Conservation (phyloP, 2,113 vertebrate species). For the Aythya baeri region DNA sequence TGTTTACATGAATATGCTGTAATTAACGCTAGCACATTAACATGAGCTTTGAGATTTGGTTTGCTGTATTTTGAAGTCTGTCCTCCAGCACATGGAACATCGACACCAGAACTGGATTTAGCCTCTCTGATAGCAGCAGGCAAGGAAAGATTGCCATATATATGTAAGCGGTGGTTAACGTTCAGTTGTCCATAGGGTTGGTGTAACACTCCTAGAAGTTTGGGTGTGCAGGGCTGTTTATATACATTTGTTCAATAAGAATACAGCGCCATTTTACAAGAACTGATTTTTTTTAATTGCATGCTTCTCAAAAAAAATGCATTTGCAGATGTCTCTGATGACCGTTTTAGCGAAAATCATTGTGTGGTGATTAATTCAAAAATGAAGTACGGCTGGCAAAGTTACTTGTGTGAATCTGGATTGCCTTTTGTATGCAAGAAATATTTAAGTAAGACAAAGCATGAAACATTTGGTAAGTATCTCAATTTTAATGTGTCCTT, state of each 20-base stretch:
- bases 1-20: background rate
- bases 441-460: slow-evolving; percentile 76
- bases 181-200: background rate
- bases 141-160: background rate
- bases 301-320: slow-evolving; percentile 20
- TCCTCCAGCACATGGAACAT: background rate
- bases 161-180: background rate
- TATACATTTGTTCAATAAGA: background rate
- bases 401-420: slow-evolving; percentile 81
- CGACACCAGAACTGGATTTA: background rate
- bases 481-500: background rate
- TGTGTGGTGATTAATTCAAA: slow-evolving; percentile 86
- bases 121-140: background rate
- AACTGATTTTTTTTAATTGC: background rate
- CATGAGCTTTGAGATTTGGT: background rate
- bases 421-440: slow-evolving; percentile 94
- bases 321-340: slow-evolving; percentile 69
- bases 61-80: background rate
- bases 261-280: background rate
- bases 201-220: background rate
- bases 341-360: slow-evolving; percentile 66
- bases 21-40: background rate
- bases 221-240: background rate
- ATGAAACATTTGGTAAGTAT: slow-evolving; percentile 83
- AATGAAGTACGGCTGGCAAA: slow-evolving; percentile 80